Base-by-base conservation (phyloP, 53 echinoderm and acorn worm genomes). In the Patiria pectinifera region DNA sequence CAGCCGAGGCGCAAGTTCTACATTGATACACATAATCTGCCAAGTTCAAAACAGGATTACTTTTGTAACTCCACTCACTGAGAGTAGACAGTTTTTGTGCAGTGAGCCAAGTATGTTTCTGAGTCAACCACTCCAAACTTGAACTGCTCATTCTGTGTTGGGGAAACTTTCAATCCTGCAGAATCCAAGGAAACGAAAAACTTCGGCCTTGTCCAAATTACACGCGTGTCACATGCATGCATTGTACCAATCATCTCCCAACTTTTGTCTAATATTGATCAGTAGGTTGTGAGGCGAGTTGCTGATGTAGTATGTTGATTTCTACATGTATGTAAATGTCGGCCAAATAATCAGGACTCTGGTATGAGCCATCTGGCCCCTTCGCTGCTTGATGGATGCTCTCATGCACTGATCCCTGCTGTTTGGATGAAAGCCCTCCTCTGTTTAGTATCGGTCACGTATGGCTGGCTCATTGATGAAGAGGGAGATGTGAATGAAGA, bases 391-490 rank as follows among this genome's bases (percentile, higher is more conserved):
- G 82, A 82, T 82, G 82, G 82, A 82, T 59, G 59, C 4, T 58
- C 18, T 21, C 12, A 9, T 11, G 49, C 59, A 59, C 21, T 46
- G 12, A 82, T 59, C 59, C 23, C 44, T 14, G 22, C 82, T 9
- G 21, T 59, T 58, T 10, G 49, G 45, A 82, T 82, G 59, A 82
- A 16, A 82, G 22, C 22, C 53, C 2, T 9, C 82, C 79, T 78
- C 79, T 78, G 44, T 45, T 78, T 78, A 59, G 23, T 58, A 82
- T 59, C 2, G 82, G 24, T 58, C 59, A 58, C 2, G 82, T 23
- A 82, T 82, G 53, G 59, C 82, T 58, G 59, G 53, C 21, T 22
- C 7, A 60, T 59, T 82, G 82, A 82, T 82, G 53, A 82, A 82
- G 53, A 82, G 4, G 5, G 23, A 82, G 53, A 59, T 82, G 5